Conservation (phyloP, 2,797 vertebrate genomes). For the Rhincodon typus region DNA sequence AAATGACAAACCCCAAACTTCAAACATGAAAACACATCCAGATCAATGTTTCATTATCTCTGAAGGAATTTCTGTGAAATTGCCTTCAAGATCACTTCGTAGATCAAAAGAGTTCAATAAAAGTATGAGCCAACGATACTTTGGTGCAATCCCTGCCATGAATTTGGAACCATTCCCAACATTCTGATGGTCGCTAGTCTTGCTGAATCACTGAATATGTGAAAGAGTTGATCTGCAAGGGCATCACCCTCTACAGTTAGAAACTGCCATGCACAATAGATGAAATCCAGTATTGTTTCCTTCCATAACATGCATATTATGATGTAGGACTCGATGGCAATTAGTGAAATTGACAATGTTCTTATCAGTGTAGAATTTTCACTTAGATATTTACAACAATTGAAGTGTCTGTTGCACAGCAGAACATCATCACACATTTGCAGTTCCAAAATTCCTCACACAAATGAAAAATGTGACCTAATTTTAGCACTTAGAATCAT, state of each 20-base stretch:
- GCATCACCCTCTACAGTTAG: neutral
- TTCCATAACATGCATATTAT: neutral
- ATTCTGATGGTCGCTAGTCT: neutral
- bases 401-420: neutral
- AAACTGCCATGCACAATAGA: neutral
- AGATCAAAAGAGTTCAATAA: neutral
- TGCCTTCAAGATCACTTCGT: conserved; percentile 1
- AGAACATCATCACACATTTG: neutral
- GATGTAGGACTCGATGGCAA: neutral
- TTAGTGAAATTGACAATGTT: neutral
- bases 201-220: neutral
- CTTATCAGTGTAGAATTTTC: neutral
- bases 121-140: neutral
- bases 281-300: neutral
- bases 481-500: neutral
- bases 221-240: neutral
- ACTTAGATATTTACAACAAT: neutral
- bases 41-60: conserved; percentile 17
- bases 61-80: conserved; percentile 1
- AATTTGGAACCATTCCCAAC: neutral
- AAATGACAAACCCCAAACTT: neutral
- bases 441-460: neutral
- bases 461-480: neutral
- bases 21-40: neutral
- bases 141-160: neutral